phyloP scores from a whole-genome alignment of 2,113 vertebrate genomes.

The Python bivittatus region DNA sequence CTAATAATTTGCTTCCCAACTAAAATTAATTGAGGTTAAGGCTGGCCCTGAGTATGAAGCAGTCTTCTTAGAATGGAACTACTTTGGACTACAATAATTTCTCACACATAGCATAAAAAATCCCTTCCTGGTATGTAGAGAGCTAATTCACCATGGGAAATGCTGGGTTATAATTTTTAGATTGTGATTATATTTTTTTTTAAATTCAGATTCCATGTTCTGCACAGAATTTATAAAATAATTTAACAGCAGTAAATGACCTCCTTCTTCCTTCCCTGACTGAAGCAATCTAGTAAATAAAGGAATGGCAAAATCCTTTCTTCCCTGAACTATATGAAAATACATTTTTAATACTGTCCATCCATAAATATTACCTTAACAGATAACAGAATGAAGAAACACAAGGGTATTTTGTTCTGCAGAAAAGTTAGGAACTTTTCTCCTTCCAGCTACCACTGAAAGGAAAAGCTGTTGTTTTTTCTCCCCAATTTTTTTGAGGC shows the following conservation, averaged over 20 bases:
- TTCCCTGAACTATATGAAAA: background rate
- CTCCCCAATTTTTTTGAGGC: conserved; percentile 1
- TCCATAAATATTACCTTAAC: background rate
- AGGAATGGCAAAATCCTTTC: background rate
- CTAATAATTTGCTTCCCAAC: background rate
- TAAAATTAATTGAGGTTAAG: background rate
- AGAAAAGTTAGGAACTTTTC: conserved; percentile 17
- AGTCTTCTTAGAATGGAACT: background rate
- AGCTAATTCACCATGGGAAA: background rate
- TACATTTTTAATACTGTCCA: background rate
- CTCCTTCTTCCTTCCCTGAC: background rate
- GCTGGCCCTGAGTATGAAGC: background rate
- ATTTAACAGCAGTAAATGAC: background rate
- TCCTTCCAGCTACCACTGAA: conserved; percentile 11
- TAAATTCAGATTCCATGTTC: background rate
- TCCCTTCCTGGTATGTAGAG: background rate
- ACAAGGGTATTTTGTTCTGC: background rate
- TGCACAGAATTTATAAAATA: background rate
- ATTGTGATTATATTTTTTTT: background rate
- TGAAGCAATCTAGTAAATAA: background rate
- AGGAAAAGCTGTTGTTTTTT: conserved; percentile 37
- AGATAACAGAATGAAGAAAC: background rate
- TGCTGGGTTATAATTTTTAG: background rate
- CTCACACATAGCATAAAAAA: background rate
- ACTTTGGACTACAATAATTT: background rate